A percentile compares a stretch with the other conserved stretches of the same genome.
Evolutionary conservation across 2,113 vertebrate genomes (phyloP).

Genomic region (Amphilophus citrinellus): DNA sequence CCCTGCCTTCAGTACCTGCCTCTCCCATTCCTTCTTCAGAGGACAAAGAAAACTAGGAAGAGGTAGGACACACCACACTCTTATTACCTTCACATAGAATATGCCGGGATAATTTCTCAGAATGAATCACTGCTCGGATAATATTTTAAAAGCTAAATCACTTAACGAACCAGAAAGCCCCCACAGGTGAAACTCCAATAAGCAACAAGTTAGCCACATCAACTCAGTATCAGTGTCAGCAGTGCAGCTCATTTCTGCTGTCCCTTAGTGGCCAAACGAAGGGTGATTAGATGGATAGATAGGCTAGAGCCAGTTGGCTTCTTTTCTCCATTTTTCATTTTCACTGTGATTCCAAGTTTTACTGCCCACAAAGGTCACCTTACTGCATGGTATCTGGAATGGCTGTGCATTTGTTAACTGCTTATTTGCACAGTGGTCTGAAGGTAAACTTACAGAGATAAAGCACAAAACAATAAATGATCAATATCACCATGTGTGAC

Average conservation of each 20-base stretch:
- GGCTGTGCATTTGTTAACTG: not conserved
- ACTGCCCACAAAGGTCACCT: slow-evolving; percentile 48
- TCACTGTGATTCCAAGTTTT: slow-evolving; percentile 68
- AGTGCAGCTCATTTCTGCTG: not conserved
- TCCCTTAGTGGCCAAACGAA: not conserved
- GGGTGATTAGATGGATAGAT: not conserved
- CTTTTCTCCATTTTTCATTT: not conserved
- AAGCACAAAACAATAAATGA: not conserved
- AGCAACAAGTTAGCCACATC: not conserved
- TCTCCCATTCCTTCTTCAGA: not conserved
- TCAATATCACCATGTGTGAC: not conserved
- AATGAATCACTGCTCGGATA: too few species aligned
- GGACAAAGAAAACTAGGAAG: not conserved
- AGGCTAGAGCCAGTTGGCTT: not conserved
- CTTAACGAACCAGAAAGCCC: not conserved
- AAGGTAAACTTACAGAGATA: too few species aligned
- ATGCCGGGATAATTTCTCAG: too few species aligned
- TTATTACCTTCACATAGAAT: too few species aligned
- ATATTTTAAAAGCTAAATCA: too few species aligned
- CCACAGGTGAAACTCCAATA: not conserved
- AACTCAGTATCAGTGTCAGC: not conserved
- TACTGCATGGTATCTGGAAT: slow-evolving; percentile 78
- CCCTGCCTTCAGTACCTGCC: slow-evolving; percentile 32
- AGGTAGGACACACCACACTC: slow-evolving; percentile 31
- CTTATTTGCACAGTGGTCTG: too few species aligned